A percentile compares a stretch with the other conserved stretches of the same genome.
phyloP scores from a whole-genome alignment of 1,140 invertebrate genomes.

The Samia ricini region DNA sequence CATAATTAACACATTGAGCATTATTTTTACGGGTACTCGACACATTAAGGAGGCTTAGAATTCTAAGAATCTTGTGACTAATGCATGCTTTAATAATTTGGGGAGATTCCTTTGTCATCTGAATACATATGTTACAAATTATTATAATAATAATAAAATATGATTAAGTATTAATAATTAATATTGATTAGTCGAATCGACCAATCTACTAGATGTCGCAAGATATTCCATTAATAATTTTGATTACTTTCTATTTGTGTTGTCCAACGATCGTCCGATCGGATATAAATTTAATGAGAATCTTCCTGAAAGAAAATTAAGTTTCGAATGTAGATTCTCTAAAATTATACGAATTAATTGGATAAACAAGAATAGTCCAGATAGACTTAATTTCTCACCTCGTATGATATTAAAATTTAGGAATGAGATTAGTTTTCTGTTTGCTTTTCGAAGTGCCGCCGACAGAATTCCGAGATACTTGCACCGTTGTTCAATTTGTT shows the following conservation, averaged over 20 bases:
- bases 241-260: conserved; percentile 71
- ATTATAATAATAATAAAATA: too few species aligned
- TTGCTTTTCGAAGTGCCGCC: neutral
- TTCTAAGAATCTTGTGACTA: too few species aligned
- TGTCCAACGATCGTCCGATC: conserved; percentile 37
- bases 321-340: conserved; percentile 48
- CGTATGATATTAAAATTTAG: conserved; percentile 8
- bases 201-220: neutral
- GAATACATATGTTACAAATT: too few species aligned
- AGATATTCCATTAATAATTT: conserved; percentile 58
- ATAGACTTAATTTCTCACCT: conserved; percentile 12
- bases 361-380: conserved; percentile 40
- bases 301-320: conserved; percentile 66
- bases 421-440: neutral
- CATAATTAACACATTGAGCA: too few species aligned
- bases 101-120: too few species aligned
- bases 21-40: too few species aligned
- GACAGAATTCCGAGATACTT: neutral
- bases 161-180: too few species aligned
- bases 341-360: conserved; percentile 49
- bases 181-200: neutral
- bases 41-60: too few species aligned
- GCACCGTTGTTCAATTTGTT: conserved; percentile 7
- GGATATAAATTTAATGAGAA: conserved; percentile 69
- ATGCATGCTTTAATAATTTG: too few species aligned